Conservation (phyloP, 2,888 invertebrate species). For the Keiferia lycopersicella region DNA sequence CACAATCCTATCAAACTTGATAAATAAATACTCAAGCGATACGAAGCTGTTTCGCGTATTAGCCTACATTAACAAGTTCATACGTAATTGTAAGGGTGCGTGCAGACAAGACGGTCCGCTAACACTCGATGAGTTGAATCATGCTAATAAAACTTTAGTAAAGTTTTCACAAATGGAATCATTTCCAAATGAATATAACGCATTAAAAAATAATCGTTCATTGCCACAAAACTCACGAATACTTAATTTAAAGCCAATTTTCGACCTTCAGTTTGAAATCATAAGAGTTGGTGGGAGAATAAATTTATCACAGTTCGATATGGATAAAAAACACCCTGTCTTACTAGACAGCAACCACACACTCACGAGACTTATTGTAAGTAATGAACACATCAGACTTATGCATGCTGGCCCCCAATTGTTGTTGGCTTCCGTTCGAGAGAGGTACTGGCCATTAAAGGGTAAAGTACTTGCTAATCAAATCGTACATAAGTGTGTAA, state of each 20-base stretch:
- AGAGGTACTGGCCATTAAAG: constrained; percentile 2
- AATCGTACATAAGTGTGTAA: constrained; percentile 9
- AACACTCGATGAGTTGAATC: neutral
- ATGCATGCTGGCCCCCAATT: constrained; percentile 11
- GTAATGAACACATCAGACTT: neutral
- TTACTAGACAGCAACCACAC: neutral
- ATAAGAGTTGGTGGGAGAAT: constrained; percentile 18
- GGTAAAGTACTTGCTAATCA: neutral
- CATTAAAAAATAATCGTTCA: neutral
- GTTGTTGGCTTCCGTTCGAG: neutral
- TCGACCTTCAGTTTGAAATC: neutral
- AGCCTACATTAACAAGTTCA: neutral
- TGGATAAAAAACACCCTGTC: constrained; percentile 13
- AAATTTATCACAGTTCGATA: neutral
- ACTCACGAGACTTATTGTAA: constrained; percentile 8
- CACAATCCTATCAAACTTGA: neutral
- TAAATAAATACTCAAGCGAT: neutral
- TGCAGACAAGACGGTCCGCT: neutral
- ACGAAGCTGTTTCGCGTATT: neutral
- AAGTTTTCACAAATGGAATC: constrained; percentile 33
- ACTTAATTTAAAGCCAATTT: constrained; percentile 11
- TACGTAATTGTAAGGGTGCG: neutral
- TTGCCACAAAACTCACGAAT: neutral
- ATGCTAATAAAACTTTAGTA: constrained; percentile 24
- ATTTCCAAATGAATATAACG: constrained; percentile 26